Base-by-base conservation (phyloP, 1,140 invertebrate genomes). In the Tachypleus tridentatus region DNA sequence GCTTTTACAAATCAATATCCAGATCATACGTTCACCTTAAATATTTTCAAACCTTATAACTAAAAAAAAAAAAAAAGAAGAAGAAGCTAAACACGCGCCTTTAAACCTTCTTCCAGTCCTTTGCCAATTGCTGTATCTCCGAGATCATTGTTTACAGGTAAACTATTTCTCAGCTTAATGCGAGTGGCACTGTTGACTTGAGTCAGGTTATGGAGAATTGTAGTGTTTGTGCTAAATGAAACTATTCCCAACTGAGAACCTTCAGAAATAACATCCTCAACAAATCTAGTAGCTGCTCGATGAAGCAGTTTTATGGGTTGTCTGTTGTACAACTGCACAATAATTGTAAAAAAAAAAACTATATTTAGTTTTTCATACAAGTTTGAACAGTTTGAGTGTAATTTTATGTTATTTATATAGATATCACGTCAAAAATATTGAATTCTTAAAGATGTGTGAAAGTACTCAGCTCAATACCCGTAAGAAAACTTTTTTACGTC, bases 91-190 rank as follows among this genome's bases (percentile, higher is more conserved):
- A 29, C 29, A 29, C 0, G 29, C 29, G 67, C 68, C 49, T 69
- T 51, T 9, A 69, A 62, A 5, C 64, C 69, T 29, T 59, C 51
- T 54, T 57, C 50, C 29, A 71, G 54, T 53, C 61, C 70, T 62
- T 60, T 64, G 9, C 70, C 70, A 62, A 71, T 71, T 8, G 62
- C 70, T 47, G 70, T 71, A 11, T 52, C 60, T 29, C 70, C 70
- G 6, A 62, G 66, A 52, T 71, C 69, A 60, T 71, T 66, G 52
- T 62, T 67, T 5, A 29, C 48, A n/a, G 70, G 70, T 49, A 71
- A 57, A 58, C 54, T 64, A 3, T 8, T 3, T 51, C 61, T 59
- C 7, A 71, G 56, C 48, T 57, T 11, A 5, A 53, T 3, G 62
- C 70, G 58, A 5, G 68, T 64, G 8, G 57, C 48, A 47, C 60